Conservation (phyloP, 2,113 vertebrate genomes). For the Hemiprocne comata region DNA sequence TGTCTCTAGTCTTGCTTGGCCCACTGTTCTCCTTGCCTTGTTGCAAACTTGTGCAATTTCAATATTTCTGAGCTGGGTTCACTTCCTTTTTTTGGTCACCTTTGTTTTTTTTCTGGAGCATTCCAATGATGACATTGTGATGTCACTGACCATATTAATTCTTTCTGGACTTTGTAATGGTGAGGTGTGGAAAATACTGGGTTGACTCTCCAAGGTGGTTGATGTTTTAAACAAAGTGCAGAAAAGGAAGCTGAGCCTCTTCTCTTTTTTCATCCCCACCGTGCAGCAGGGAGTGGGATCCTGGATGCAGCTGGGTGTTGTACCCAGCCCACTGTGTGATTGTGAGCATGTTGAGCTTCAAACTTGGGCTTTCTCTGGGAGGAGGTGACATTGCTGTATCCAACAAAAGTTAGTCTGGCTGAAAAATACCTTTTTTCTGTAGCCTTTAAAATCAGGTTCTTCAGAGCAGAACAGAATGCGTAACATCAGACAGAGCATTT, state of each 20-base stretch:
- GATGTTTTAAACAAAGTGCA: not conserved
- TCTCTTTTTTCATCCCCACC: not conserved
- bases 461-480: not conserved
- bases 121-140: not conserved
- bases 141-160: not conserved
- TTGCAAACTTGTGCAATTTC: not conserved
- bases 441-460: not conserved
- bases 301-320: not conserved
- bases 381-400: not conserved
- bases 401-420: not conserved
- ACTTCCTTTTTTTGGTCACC: not conserved
- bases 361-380: not conserved
- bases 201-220: not conserved
- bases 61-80: not conserved
- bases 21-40: not conserved
- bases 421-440: not conserved
- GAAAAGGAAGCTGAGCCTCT: not conserved
- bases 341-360: not conserved
- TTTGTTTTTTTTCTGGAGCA: not conserved
- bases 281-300: not conserved
- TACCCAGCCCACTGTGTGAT: not conserved
- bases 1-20: not conserved
- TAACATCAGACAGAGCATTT: not conserved
- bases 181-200: not conserved
- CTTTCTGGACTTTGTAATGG: not conserved